These are phyloP conservation scores for Rhyacophila evoluta DNA, from an alignment of 2,888 invertebrate genomes.

Conservation along the genomic window DNA sequence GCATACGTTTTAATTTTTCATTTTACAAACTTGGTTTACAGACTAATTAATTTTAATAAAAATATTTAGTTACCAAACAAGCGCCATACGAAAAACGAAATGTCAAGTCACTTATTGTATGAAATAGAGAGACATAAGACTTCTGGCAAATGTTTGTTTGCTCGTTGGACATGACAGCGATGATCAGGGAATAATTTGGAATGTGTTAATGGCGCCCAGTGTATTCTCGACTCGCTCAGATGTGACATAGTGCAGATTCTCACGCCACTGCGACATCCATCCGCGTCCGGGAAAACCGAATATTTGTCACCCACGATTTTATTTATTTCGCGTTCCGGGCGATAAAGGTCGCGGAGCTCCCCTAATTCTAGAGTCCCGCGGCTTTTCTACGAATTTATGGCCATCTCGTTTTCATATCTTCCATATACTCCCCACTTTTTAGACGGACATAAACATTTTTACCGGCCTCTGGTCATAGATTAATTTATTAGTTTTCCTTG, in stretches of 20 bases:
- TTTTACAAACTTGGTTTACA: too few relatives aligned
- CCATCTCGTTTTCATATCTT: neutral
- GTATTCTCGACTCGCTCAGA: conserved; percentile 23
- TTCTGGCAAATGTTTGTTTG: neutral
- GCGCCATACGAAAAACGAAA: neutral
- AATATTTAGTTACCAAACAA: too few relatives aligned
- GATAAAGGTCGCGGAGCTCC: conserved; percentile 32
- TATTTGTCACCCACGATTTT: conserved; percentile 45
- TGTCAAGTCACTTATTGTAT: neutral
- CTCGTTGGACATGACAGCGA: neutral
- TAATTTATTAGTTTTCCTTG: neutral
- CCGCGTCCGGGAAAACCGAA: conserved; percentile 28
- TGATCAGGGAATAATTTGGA: neutral
- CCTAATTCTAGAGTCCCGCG: neutral
- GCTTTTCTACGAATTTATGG: conserved; percentile 29
- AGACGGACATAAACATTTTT: neutral
- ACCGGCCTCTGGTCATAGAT: neutral
- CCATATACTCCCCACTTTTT: neutral
- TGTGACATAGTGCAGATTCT: conserved; percentile 33
- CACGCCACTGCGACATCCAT: conserved; percentile 35
- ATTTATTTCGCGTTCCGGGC: conserved; percentile 42
- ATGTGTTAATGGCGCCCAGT: neutral
- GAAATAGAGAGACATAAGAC: neutral
- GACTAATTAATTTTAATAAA: too few relatives aligned
- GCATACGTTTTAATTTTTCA: too few relatives aligned